Conservation (phyloP, 2,797 vertebrate genomes). For the Helarctos malayanus region DNA sequence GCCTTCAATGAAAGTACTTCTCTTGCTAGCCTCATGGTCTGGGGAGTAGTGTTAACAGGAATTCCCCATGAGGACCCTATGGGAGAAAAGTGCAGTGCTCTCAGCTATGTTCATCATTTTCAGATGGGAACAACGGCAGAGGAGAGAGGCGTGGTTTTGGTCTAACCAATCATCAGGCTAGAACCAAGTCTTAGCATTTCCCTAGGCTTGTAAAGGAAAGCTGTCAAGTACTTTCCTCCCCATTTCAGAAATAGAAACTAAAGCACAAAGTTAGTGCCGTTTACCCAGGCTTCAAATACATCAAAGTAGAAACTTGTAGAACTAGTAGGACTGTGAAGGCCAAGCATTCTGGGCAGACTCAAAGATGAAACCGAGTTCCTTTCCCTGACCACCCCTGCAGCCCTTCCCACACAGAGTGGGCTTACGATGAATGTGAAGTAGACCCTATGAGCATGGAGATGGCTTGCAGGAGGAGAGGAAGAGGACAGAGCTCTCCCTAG, state of each 20-base stretch:
- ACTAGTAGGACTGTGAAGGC: background rate
- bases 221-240: background rate
- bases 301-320: background rate
- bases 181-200: background rate
- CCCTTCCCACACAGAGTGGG: background rate
- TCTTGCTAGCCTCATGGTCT: background rate
- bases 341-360: background rate
- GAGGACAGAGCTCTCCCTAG: background rate
- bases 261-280: background rate
- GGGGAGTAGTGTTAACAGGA: background rate
- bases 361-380: background rate
- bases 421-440: background rate
- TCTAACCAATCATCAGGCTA: background rate
- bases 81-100: background rate
- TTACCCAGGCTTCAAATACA: background rate
- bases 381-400: background rate
- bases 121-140: background rate
- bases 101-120: background rate
- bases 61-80: fast-evolving
- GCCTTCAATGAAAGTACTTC: background rate
- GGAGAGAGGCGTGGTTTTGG: background rate
- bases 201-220: background rate
- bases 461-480: background rate
- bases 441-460: background rate
- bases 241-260: background rate